A percentile compares a stretch with the other conserved stretches of the same genome.
phyloP scores from a whole-genome alignment of 2,113 vertebrate genomes.

The Canis aureus region DNA sequence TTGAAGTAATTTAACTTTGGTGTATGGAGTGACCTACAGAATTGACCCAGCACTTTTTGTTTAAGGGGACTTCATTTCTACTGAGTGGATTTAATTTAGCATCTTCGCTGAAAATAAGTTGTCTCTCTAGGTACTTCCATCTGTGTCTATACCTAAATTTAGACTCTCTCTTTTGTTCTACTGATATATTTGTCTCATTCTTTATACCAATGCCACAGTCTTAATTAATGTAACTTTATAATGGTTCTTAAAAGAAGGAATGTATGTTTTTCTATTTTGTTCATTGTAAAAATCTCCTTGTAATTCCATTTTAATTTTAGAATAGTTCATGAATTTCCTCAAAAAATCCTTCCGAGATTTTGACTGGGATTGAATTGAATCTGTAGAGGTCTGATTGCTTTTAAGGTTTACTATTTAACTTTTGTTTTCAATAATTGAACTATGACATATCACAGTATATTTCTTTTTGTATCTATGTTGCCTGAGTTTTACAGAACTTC shows the following conservation, averaged over 20 bases:
- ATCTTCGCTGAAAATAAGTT: neutral
- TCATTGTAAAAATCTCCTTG: neutral
- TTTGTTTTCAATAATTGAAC: neutral
- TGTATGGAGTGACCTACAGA: neutral
- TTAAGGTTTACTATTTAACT: neutral
- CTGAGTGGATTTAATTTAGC: neutral
- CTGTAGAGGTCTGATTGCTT: neutral
- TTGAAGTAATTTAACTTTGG: neutral
- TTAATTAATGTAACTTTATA: neutral
- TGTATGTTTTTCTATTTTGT: neutral
- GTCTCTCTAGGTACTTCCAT: neutral
- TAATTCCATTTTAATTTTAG: slow-evolving; percentile 2
- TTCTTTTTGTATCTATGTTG: neutral
- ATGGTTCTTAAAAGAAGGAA: neutral
- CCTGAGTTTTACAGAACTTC: neutral
- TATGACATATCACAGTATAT: too few relatives aligned
- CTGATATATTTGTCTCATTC: neutral
- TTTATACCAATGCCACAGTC: neutral
- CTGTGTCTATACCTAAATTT: neutral
- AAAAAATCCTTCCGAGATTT: neutral
- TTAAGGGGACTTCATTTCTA: neutral
- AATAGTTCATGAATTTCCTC: neutral
- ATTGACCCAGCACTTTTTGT: neutral
- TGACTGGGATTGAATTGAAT: neutral
- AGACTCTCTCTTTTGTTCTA: neutral